Percentiles rank a stretch among this genome's conserved stretches.
Evolutionary conservation across 1,140 invertebrate genomes (phyloP).

Genomic region (Pinna nobilis): DNA sequence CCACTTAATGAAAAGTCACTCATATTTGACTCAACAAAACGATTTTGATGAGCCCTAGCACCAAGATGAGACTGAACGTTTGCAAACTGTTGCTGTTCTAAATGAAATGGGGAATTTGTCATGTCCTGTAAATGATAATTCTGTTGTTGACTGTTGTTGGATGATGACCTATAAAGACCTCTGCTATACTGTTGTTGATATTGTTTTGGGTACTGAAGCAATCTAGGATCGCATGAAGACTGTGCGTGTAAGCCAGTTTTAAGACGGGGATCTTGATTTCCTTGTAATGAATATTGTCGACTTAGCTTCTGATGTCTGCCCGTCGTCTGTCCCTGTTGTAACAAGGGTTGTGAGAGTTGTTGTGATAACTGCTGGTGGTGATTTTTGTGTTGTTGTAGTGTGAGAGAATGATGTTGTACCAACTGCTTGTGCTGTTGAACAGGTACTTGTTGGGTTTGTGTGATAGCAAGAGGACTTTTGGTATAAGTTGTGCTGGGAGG

Average conservation of each 20-base stretch:
- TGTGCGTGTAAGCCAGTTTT: slow-evolving; percentile 29
- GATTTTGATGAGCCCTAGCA: background rate
- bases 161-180: too few species aligned
- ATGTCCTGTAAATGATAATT: background rate
- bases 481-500: slow-evolving; percentile 24
- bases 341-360: slow-evolving; percentile 10
- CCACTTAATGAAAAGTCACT: too few species aligned
- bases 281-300: slow-evolving; percentile 88
- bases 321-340: slow-evolving; percentile 78
- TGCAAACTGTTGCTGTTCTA: background rate
- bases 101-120: background rate
- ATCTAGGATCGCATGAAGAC: slow-evolving; percentile 38
- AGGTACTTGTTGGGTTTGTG: slow-evolving; percentile 1
- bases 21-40: background rate
- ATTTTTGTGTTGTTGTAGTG: slow-evolving; percentile 15
- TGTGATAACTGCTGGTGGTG: slow-evolving; percentile 25
- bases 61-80: background rate
- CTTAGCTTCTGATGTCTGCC: slow-evolving; percentile 88
- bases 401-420: slow-evolving; percentile 8
- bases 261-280: slow-evolving; percentile 83
- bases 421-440: slow-evolving; percentile 8
- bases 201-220: background rate
- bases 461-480: slow-evolving; percentile 24
- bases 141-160: background rate
- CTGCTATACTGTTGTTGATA: background rate